Evolutionary conservation across 2,797 vertebrate genomes (phyloP).

Genomic region (Arrhamphus sclerolepis): DNA sequence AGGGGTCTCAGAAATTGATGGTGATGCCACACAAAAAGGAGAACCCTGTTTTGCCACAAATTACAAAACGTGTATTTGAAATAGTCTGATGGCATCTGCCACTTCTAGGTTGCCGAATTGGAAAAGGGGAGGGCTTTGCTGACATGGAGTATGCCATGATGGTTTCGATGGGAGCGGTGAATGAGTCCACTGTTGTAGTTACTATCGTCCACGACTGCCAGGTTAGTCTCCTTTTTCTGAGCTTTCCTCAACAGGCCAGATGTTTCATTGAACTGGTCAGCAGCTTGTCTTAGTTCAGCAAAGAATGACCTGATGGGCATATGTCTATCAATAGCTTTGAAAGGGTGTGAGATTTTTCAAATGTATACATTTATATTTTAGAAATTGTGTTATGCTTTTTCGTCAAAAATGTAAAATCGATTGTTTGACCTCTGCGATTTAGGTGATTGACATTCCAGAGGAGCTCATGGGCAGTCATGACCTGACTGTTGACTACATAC

Average conservation of each 20-base stretch:
- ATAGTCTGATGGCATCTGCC: background rate
- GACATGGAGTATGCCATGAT: constrained; percentile 98
- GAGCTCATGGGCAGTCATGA: constrained; percentile 88
- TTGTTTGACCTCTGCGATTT: constrained; percentile 12
- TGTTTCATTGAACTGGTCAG: background rate
- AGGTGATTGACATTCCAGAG: constrained; percentile 92
- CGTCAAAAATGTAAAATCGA: background rate
- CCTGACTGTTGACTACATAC: constrained; percentile 93
- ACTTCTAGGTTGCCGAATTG: constrained; percentile 89
- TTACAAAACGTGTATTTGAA: background rate
- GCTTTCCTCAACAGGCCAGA: background rate
- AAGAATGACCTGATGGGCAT: background rate
- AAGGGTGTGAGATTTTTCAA: background rate
- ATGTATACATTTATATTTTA: background rate
- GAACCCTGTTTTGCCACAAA: background rate
- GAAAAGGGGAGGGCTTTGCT: constrained; percentile 96
- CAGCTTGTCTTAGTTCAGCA: background rate
- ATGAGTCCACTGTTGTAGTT: constrained; percentile 85
- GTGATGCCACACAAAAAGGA: no score
- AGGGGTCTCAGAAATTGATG: no score
- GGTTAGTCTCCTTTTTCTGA: constrained; percentile 71
- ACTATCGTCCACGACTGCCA: constrained; percentile 97
- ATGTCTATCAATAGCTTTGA: no score
- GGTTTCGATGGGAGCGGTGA: constrained; percentile 89
- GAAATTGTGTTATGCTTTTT: background rate